A percentile compares a stretch with the other conserved stretches of the same genome.
phyloP scores from a whole-genome alignment of 2,888 invertebrate genomes.

The Drosophila greeni region DNA sequence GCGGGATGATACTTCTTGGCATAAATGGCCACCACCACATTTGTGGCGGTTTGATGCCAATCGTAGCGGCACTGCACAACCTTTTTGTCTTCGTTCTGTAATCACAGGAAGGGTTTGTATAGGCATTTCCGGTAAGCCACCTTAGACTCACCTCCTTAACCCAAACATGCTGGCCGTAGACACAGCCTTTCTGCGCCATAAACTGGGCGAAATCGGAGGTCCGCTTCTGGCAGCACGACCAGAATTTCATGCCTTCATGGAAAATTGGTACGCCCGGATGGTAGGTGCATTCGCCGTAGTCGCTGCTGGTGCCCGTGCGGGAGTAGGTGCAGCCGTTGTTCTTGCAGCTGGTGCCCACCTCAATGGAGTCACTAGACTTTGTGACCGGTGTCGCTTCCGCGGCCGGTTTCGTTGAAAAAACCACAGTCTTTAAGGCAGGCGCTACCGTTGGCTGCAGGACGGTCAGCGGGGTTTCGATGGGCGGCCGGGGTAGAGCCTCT shows the following conservation, averaged over 20 bases:
- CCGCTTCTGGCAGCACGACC: constrained; percentile 96
- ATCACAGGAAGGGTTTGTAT: constrained; percentile 58
- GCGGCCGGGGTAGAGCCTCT: constrained; percentile 82
- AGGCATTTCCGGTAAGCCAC: too few species aligned
- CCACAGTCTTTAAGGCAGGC: constrained; percentile 83
- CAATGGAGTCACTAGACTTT: constrained; percentile 73
- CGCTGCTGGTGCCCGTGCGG: constrained; percentile 85
- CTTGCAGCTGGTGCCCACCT: constrained; percentile 89
- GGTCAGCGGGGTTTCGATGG: constrained; percentile 79
- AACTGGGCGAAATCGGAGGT: constrained; percentile 97
- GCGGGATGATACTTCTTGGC: constrained; percentile 93
- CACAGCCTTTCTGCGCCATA: constrained; percentile 94
- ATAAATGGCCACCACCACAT: constrained; percentile 92
- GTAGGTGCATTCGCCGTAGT: constrained; percentile 84
- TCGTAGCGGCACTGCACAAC: constrained; percentile 90
- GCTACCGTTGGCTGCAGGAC: constrained; percentile 81
- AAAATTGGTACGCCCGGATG: constrained; percentile 96
- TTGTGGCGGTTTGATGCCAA: constrained; percentile 94
- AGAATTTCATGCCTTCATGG: constrained; percentile 97
- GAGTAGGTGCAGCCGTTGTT: constrained; percentile 88
- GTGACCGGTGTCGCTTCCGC: constrained; percentile 10
- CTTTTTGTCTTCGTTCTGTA: constrained; percentile 81
- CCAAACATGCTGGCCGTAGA: constrained; percentile 92
- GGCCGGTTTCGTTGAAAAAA: constrained; percentile 74
- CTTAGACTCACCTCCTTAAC: constrained; percentile 80